These are phyloP conservation scores for Cyanoderma ruficeps DNA, from an alignment of 2,113 vertebrate species.

Conservation along the genomic window DNA sequence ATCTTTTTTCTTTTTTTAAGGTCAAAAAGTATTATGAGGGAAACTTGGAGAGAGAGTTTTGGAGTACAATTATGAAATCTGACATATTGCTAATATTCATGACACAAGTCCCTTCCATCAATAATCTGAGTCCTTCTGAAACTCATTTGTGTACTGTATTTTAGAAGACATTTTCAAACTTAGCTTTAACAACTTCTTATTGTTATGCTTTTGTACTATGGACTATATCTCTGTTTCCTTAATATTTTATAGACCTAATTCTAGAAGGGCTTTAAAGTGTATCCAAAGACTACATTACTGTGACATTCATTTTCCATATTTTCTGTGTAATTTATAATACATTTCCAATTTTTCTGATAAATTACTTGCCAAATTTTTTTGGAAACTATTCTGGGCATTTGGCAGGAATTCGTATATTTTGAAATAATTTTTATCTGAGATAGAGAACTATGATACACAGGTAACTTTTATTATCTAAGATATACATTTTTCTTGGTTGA, in stretches of 20 bases:
- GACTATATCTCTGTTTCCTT: conserved; percentile 52
- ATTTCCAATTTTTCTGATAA: conserved; percentile 53
- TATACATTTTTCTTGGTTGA: conserved; percentile 20
- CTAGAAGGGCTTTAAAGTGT: conserved; percentile 61
- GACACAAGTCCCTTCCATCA: not conserved
- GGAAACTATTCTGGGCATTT: conserved; percentile 11
- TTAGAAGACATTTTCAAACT: conserved; percentile 51
- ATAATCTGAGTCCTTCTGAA: conserved; percentile 1
- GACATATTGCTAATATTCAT: not conserved
- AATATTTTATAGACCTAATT: conserved; percentile 57
- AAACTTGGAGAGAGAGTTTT: conserved; percentile 9
- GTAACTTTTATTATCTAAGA: conserved; percentile 45
- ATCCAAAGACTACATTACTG: conserved; percentile 50
- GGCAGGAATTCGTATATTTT: conserved; percentile 16
- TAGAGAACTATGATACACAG: conserved; percentile 6
- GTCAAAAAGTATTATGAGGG: not conserved
- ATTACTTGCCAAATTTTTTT: conserved; percentile 47
- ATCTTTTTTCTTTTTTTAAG: not conserved
- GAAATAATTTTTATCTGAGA: conserved; percentile 10
- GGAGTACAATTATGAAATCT: conserved; percentile 8
- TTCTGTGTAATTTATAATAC: conserved; percentile 59
- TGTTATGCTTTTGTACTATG: conserved; percentile 24
- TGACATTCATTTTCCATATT: conserved; percentile 59
- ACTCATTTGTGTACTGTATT: conserved; percentile 28
- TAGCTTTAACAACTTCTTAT: conserved; percentile 35